Conservation (phyloP, 2,888 invertebrate species). For the Sarcophaga caerulescens region DNA sequence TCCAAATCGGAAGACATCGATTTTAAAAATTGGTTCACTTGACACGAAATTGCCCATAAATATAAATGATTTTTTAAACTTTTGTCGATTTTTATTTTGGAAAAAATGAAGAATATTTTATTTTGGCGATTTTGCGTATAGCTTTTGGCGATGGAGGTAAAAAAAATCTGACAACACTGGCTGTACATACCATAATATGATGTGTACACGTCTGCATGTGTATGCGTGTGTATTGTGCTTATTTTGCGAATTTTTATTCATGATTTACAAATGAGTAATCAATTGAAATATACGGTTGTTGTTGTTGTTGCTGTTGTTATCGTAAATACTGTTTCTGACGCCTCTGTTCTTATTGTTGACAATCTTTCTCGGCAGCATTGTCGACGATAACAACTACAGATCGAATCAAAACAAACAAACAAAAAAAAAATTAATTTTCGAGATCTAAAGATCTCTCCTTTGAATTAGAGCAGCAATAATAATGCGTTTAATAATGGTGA, state of each 20-base stretch:
- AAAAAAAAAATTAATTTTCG: too few species aligned
- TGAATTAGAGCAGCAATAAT: not conserved
- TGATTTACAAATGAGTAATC: slow-evolving; percentile 53
- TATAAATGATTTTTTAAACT: too few species aligned
- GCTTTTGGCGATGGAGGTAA: too few species aligned
- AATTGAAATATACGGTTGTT: slow-evolving; percentile 18
- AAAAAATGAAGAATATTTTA: too few species aligned
- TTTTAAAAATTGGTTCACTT: too few species aligned
- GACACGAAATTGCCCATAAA: too few species aligned
- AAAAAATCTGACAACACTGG: too few species aligned
- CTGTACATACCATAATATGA: not conserved
- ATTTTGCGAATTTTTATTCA: slow-evolving; percentile 26
- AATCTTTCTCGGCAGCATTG: not conserved
- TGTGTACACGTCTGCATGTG: not conserved
- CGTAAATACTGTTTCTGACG: not conserved
- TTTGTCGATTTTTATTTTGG: too few species aligned
- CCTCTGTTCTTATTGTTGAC: not conserved
- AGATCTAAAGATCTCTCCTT: not conserved
- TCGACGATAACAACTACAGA: not conserved
- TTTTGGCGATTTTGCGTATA: too few species aligned
- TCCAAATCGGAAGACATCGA: too few species aligned
- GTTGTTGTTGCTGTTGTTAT: not conserved
- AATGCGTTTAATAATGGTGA: not conserved
- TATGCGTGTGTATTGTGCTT: not conserved
- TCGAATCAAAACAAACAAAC: too few species aligned